These are phyloP conservation scores for Stenchaetothrips biformis DNA, from an alignment of 2,888 invertebrate genomes.

Conservation along the genomic window DNA sequence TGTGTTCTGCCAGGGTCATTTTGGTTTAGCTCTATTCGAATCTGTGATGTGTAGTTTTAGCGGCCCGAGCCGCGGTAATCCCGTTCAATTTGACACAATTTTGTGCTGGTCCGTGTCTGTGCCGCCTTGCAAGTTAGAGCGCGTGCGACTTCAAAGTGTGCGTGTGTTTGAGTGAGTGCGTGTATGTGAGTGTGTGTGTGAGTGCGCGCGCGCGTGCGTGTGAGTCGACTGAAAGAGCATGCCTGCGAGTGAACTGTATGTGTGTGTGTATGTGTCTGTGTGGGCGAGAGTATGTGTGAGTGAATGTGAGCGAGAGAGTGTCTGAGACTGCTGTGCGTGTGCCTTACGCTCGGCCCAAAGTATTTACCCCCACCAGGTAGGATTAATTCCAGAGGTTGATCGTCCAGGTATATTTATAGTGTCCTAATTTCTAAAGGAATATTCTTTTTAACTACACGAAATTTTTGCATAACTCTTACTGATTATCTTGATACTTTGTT, in stretches of 20 bases:
- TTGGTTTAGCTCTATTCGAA: too few species aligned
- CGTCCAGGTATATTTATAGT: constrained; percentile 11
- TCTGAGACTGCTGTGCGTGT: constrained; percentile 4
- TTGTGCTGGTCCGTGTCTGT: constrained; percentile 2
- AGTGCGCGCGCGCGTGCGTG: neutral
- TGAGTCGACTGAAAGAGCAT: constrained; percentile 11
- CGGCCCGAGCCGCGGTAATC: too few species aligned
- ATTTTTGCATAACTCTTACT: constrained; percentile 1
- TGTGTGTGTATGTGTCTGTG: too few species aligned
- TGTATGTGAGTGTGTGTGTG: constrained; percentile 22
- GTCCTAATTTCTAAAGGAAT: neutral
- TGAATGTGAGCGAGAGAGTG: neutral
- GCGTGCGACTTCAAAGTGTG: constrained; percentile 12
- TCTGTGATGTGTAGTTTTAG: too few species aligned
- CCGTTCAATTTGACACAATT: too few species aligned
- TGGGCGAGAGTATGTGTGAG: neutral
- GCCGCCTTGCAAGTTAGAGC: constrained; percentile 5
- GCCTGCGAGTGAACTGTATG: constrained; percentile 3
- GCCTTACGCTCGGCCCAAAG: constrained; percentile 11
- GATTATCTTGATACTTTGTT: constrained; percentile 9
- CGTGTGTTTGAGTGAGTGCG: constrained; percentile 7
- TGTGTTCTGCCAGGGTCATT: too few species aligned
- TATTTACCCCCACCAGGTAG: constrained; percentile 21
- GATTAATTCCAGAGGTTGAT: constrained; percentile 13
- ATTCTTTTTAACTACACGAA: neutral